Percentiles rank a stretch among this genome's conserved stretches.
Evolutionary conservation across 1,140 invertebrate genomes (phyloP).

Genomic region (Drosophila mauritiana): DNA sequence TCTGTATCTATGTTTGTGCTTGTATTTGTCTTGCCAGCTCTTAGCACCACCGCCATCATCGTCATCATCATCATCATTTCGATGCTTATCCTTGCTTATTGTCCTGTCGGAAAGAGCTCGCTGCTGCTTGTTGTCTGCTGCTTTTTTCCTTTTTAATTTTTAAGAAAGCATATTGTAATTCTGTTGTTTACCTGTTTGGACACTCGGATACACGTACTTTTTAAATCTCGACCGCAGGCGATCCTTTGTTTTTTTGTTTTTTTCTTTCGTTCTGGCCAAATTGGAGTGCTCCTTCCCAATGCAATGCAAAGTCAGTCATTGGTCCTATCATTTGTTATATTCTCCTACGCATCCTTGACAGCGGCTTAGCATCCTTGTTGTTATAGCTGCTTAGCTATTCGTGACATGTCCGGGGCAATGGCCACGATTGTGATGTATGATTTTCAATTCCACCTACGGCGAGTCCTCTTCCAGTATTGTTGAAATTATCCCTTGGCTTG

Average conservation of each 20-base stretch:
- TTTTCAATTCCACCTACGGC: constrained; percentile 69
- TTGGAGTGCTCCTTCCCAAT: constrained; percentile 49
- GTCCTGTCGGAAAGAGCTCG: constrained; percentile 63
- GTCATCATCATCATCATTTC: constrained; percentile 46
- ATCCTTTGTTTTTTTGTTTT: constrained; percentile 48
- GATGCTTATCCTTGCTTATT: constrained; percentile 77
- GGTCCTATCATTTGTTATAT: constrained; percentile 77
- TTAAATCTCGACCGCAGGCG: constrained; percentile 66
- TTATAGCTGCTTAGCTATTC: constrained; percentile 63
- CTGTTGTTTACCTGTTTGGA: constrained; percentile 69
- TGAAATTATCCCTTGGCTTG: constrained; percentile 31
- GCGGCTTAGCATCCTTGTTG: constrained; percentile 58
- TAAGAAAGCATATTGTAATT: constrained; percentile 82
- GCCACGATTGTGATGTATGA: constrained; percentile 71
- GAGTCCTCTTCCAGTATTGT: constrained; percentile 30
- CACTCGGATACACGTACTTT: constrained; percentile 48
- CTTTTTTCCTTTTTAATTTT: constrained; percentile 69
- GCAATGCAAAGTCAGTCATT: constrained; percentile 54
- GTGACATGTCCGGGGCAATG: constrained; percentile 61
- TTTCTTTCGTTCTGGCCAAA: constrained; percentile 28
- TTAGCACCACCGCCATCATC: constrained; percentile 2
- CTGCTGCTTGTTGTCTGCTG: constrained; percentile 14
- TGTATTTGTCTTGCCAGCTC: constrained; percentile 44
- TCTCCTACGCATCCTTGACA: constrained; percentile 65
- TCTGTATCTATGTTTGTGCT: constrained; percentile 41